These are phyloP conservation scores for Phalloptychus januarius DNA, from an alignment of 2,797 vertebrate species.

Conservation along the genomic window DNA sequence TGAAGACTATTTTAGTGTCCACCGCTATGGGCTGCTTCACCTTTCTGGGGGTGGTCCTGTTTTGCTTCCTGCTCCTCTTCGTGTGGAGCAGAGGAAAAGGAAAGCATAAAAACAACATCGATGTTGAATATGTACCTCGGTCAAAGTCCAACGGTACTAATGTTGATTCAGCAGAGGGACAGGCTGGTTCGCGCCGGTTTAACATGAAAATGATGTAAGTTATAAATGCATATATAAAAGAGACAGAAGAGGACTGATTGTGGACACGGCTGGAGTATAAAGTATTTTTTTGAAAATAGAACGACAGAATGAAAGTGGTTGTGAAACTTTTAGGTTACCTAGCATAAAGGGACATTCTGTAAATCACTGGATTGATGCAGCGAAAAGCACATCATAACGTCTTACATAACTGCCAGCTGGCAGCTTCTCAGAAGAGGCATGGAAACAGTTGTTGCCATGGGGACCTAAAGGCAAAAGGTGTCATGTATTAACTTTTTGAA, in stretches of 20 bases:
- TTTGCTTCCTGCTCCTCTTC: conserved; percentile 99
- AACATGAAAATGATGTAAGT: conserved; percentile 99
- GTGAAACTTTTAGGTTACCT: conserved; percentile 32
- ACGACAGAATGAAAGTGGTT: conserved; percentile 52
- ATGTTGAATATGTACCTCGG: conserved; percentile 97
- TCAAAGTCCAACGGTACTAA: conserved; percentile 88
- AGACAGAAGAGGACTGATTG: conserved; percentile 45
- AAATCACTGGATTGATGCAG: conserved; percentile 52
- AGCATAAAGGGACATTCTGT: conserved; percentile 41
- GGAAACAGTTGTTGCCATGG: conserved; percentile 40
- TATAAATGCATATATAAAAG: conserved; percentile 7
- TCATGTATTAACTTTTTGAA: conserved; percentile 79
- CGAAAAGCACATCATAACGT: conserved; percentile 47
- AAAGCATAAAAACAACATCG: conserved; percentile 99
- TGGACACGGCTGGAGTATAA: conserved; percentile 67
- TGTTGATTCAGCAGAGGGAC: conserved; percentile 89
- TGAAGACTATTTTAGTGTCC: conserved; percentile 99
- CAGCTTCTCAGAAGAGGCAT: conserved; percentile 45
- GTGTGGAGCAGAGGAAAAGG: conserved; percentile 99
- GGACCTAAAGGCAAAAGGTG: conserved; percentile 56
- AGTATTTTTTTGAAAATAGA: conserved; percentile 74
- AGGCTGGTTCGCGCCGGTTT: conserved; percentile 90
- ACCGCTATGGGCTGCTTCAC: conserved; percentile 99
- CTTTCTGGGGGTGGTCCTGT: conserved; percentile 98
- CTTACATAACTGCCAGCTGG: conserved; percentile 42